phyloP scores from a whole-genome alignment of 2,113 vertebrate genomes.

The Peromyscus leucopus region DNA sequence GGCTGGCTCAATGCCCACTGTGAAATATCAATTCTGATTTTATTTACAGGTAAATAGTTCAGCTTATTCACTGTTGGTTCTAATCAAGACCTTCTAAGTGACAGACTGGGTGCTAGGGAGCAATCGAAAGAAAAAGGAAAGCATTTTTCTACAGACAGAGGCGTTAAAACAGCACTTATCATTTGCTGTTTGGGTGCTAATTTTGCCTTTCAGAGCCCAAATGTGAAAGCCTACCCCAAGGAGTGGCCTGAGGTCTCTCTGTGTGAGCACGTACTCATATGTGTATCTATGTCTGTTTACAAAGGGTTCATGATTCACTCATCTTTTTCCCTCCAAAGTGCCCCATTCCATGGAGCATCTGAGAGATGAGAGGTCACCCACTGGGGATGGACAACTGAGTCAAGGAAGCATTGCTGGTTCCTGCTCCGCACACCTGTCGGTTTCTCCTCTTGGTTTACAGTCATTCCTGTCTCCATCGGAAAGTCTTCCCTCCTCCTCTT shows the following conservation, averaged over 20 bases:
- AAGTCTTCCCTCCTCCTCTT: not conserved
- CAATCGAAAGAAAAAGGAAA: not conserved
- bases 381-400: not conserved
- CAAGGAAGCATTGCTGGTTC: not conserved
- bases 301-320: not conserved
- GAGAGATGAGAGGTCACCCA: not conserved
- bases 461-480: not conserved
- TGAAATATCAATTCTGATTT: conserved; percentile 10
- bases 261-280: not conserved
- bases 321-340: not conserved
- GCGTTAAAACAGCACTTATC: not conserved
- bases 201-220: not conserved
- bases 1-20: not conserved
- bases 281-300: not conserved
- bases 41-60: conserved; percentile 7
- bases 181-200: not conserved
- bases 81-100: not conserved
- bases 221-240: not conserved
- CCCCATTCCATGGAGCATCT: not conserved
- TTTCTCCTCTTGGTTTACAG: not conserved
- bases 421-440: not conserved
- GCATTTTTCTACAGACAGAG: not conserved
- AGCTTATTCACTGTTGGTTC: not conserved
- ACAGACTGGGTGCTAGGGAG: not conserved
- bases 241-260: not conserved